Conservation (phyloP, 2,113 vertebrate genomes). For the Rallus limicola region DNA sequence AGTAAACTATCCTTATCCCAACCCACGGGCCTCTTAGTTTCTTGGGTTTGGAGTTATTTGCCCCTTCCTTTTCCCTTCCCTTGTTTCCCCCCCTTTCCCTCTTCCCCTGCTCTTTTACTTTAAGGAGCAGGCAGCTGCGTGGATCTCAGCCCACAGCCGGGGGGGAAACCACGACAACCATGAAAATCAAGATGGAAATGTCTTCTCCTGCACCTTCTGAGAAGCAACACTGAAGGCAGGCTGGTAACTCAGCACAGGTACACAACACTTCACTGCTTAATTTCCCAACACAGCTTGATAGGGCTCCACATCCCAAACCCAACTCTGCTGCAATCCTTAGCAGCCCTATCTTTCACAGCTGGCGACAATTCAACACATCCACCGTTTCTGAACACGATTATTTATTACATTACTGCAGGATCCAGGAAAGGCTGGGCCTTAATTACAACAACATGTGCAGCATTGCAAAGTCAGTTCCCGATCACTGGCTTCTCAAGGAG, state of each 20-base stretch:
- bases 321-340: neutral
- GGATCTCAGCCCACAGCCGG: no score
- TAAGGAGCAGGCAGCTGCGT: no score
- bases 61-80: no score
- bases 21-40: no score
- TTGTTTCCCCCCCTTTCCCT: no score
- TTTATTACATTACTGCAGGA: neutral
- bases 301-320: neutral
- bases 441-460: conserved; percentile 36
- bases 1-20: no score
- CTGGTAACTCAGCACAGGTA: neutral
- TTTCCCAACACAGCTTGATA: neutral
- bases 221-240: neutral
- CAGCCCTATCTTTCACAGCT: fast-evolving
- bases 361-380: neutral
- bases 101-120: no score
- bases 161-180: no score
- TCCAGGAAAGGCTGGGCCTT: conserved; percentile 47
- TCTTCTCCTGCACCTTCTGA: neutral
- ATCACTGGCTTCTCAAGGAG: neutral
- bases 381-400: neutral
- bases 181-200: neutral
- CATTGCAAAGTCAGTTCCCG: neutral
- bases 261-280: neutral
- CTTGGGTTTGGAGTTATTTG: no score